Conservation (phyloP, 2,888 invertebrate species). For the Apamea epomidion region DNA sequence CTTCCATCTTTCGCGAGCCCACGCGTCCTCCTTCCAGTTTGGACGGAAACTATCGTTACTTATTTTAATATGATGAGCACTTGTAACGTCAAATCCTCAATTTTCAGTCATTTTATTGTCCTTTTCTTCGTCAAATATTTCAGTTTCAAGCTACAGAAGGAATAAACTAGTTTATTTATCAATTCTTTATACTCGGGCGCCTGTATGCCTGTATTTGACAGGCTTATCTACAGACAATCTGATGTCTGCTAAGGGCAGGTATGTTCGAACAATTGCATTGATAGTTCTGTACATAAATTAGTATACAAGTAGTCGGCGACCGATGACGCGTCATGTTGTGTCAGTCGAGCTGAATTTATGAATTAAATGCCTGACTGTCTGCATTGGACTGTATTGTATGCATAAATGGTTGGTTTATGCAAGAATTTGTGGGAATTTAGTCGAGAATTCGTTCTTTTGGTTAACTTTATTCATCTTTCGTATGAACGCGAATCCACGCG, state of each 20-base stretch:
- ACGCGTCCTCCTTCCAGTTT: too few relatives aligned
- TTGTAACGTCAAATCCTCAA: neutral
- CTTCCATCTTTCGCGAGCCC: too few relatives aligned
- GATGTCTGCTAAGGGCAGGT: slow-evolving; percentile 54
- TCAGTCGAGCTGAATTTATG: slow-evolving; percentile 34
- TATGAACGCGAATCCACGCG: neutral
- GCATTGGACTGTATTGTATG: neutral
- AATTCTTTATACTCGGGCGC: slow-evolving; percentile 20
- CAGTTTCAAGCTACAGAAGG: neutral
- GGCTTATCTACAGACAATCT: slow-evolving; percentile 57
- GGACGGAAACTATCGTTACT: too few relatives aligned
- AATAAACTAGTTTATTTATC: slow-evolving; percentile 32
- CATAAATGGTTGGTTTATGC: neutral
- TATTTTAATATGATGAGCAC: neutral
- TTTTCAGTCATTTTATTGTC: neutral
- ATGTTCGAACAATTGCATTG: slow-evolving; percentile 46
- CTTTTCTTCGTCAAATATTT: neutral
- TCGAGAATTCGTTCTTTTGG: neutral
- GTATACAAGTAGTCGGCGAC: slow-evolving; percentile 2
- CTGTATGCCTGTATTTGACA: slow-evolving; percentile 45
- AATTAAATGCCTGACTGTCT: slow-evolving; percentile 25
- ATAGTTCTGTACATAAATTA: slow-evolving; percentile 44
- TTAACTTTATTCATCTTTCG: neutral
- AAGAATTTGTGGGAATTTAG: neutral
- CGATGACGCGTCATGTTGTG: slow-evolving; percentile 32